These are phyloP conservation scores for Phainopepla nitens DNA, from an alignment of 2,113 vertebrate species.

Conservation along the genomic window DNA sequence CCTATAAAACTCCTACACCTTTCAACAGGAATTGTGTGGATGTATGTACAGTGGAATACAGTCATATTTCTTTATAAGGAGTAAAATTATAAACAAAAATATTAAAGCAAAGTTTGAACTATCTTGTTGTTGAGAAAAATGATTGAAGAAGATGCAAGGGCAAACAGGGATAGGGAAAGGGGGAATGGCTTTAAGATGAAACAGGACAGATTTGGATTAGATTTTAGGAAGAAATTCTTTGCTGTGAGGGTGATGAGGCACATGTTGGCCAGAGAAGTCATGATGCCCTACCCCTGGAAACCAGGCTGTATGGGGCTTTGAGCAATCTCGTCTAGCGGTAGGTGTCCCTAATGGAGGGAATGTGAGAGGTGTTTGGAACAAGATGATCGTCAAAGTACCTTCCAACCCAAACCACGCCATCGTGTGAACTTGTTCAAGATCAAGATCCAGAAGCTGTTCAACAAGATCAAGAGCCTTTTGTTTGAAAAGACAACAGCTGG, in stretches of 20 bases:
- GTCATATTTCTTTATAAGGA: background rate
- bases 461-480: background rate
- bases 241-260: background rate
- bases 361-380: background rate
- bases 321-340: background rate
- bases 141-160: background rate
- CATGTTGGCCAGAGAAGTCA: background rate
- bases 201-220: background rate
- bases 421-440: background rate
- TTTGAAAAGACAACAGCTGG: background rate
- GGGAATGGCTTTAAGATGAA: background rate
- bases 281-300: background rate
- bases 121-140: background rate
- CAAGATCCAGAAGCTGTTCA: background rate
- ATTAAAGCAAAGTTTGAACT: background rate
- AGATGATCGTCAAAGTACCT: background rate
- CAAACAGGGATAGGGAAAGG: background rate
- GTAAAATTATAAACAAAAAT: background rate
- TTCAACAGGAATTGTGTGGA: background rate
- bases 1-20: background rate
- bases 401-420: background rate
- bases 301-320: background rate
- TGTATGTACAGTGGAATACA: background rate
- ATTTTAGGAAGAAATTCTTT: background rate
- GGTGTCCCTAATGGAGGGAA: background rate